These are phyloP conservation scores for Lottia gigantea DNA, from an alignment of 2,888 invertebrate genomes.

Conservation along the genomic window DNA sequence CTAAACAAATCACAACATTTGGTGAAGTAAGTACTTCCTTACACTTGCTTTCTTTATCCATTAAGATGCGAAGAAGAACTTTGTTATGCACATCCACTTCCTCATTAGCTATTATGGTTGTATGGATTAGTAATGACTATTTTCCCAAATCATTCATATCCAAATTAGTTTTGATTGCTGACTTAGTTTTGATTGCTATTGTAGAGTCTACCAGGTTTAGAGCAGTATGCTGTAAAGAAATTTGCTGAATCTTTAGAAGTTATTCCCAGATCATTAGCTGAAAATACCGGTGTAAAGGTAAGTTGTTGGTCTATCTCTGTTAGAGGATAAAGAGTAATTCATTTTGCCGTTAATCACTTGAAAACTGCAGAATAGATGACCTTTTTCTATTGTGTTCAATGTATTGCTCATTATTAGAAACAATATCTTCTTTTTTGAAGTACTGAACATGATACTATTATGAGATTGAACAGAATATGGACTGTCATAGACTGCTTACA, in stretches of 20 bases:
- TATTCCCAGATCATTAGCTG: constrained; percentile 91
- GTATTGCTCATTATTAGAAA: too few species aligned
- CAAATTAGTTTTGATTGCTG: too few species aligned
- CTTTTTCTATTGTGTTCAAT: too few species aligned
- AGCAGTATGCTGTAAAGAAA: constrained; percentile 96
- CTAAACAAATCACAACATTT: constrained; percentile 84
- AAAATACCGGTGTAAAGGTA: constrained; percentile 89
- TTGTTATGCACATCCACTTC: too few species aligned
- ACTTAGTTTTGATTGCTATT: constrained; percentile 14
- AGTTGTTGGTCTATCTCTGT: not conserved
- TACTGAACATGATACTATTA: too few species aligned
- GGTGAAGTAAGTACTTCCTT: constrained; percentile 79
- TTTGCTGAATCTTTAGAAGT: constrained; percentile 86
- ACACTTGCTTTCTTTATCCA: too few species aligned
- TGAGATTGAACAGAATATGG: too few species aligned
- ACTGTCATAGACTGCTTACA: not conserved
- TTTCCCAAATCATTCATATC: too few species aligned
- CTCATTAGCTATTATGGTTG: too few species aligned
- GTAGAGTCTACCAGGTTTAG: constrained; percentile 86
- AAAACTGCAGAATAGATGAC: too few species aligned
- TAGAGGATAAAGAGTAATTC: not conserved
- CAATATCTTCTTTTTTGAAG: not conserved
- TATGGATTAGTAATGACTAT: too few species aligned
- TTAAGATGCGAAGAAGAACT: too few species aligned
- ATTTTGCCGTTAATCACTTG: not conserved